These are phyloP conservation scores for Bruchidius siliquastri DNA, from an alignment of 2,888 invertebrate species.

Conservation along the genomic window DNA sequence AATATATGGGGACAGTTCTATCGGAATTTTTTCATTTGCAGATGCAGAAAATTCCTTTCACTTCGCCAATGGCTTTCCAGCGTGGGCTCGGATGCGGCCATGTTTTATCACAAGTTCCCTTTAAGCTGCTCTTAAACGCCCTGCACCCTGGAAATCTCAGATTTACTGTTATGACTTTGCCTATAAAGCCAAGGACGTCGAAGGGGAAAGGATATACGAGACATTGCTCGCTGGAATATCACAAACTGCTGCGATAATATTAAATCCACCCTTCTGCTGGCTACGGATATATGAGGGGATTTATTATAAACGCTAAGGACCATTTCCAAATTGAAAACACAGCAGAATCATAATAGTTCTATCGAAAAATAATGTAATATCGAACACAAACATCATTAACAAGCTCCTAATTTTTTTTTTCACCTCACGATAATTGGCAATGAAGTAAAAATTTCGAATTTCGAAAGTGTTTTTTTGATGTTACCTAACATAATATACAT, in stretches of 20 bases:
- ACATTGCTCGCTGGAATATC: neutral
- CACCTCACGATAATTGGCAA: no score
- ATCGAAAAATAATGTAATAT: neutral
- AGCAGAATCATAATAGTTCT: neutral
- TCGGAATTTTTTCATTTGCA: no score
- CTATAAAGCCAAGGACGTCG: conserved; percentile 13
- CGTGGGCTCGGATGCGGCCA: neutral
- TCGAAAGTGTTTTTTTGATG: no score
- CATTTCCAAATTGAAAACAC: neutral
- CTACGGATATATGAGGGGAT: neutral
- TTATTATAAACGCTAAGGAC: neutral
- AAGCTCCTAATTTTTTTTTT: no score
- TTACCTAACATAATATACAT: no score
- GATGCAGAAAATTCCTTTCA: neutral
- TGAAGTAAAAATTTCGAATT: no score
- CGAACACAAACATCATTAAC: no score
- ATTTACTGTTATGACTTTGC: conserved; percentile 26
- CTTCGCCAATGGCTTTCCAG: neutral
- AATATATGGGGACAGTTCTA: no score
- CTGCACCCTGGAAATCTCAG: conserved; percentile 16
- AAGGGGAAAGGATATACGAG: neutral
- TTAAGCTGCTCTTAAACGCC: neutral
- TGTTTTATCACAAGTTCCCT: neutral
- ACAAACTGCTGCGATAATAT: neutral
- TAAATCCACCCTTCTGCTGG: neutral